Conservation (phyloP, 1,140 invertebrate genomes). For the Saccostrea glomerata region DNA sequence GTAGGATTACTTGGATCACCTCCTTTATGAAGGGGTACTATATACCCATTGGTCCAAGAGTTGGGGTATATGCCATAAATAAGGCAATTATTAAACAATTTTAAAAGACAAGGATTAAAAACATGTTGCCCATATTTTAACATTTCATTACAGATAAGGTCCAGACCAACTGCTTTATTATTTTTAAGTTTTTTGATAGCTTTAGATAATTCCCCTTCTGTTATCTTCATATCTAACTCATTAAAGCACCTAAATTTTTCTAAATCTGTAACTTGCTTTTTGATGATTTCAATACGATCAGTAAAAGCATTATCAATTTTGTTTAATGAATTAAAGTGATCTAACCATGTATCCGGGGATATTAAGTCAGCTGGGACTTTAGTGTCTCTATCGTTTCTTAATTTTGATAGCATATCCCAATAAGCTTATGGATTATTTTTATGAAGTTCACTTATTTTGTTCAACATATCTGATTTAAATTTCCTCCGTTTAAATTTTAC, state of each 20-base stretch:
- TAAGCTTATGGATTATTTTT: not conserved
- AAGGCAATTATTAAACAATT: not conserved
- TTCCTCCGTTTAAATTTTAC: not conserved
- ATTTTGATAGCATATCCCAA: not conserved
- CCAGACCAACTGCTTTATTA: not conserved
- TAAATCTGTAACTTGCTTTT: too few relatives aligned
- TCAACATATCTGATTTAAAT: slow-evolving; percentile 9
- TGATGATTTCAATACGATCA: not conserved
- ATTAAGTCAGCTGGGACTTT: not conserved
- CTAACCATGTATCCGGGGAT: not conserved
- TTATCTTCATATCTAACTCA: not conserved
- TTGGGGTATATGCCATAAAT: not conserved
- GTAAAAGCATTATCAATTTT: not conserved
- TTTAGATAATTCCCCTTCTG: not conserved
- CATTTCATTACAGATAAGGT: slow-evolving; percentile 1
- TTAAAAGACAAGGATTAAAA: not conserved
- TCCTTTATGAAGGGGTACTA: too few relatives aligned
- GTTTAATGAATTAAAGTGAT: slow-evolving; percentile 5
- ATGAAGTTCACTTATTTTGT: not conserved
- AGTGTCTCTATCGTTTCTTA: not conserved
- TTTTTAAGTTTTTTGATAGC: slow-evolving; percentile 7
- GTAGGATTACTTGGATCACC: too few relatives aligned
- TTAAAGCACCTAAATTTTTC: too few relatives aligned
- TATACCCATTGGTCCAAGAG: too few relatives aligned
- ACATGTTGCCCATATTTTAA: not conserved